Evolutionary conservation across 2,113 vertebrate species (phyloP), one percentile per base, ranked within the genome.

Genomic region (Panthera tigris): DNA sequence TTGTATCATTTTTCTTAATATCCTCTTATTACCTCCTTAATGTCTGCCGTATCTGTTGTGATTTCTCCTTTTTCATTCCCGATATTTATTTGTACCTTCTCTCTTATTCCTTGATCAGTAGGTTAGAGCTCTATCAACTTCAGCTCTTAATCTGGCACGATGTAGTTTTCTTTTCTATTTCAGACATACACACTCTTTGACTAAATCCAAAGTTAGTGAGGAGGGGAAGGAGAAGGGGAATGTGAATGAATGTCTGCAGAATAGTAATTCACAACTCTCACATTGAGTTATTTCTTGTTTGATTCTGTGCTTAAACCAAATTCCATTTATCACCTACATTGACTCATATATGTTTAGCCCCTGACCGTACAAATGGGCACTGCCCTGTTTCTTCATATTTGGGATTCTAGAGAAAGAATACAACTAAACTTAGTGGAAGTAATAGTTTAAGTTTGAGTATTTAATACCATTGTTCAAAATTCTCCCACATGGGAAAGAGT

Each of bases 341-440:
- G 14, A 21, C 29, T 36, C 2, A 6, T 23, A 1, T 25, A 33
- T 15, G 8, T 68, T 11, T 5, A 80, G 9, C n/a, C 33, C 8
- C 66, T 31, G 41, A 50, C 4, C 12, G 73, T 39, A 52, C 0
- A 4, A 4, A 16, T 21, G 12, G 33, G 0, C 31, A 33, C 0
- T 76, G 23, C 1, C 31, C 0, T 9, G 23, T 48, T 48, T 63
- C 8, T 93, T 73, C 31, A 0, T 14, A 63, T 71, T 68, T 65
- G 31, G 7, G 2, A 71, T 71, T 69, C 19, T 13, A 36, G 18
- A 94, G 23, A 1, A 94, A 82, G 19, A 89, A 19, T 39, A 50
- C 41, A 69, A 55, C 4, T 41, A 69, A 78, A 21, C 13, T 52
- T 48, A 8, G 23, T 36, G 16, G 1, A 21, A 4, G 27, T 57